Conservation (phyloP, 2,888 invertebrate genomes). For the Brenthis hecate region DNA sequence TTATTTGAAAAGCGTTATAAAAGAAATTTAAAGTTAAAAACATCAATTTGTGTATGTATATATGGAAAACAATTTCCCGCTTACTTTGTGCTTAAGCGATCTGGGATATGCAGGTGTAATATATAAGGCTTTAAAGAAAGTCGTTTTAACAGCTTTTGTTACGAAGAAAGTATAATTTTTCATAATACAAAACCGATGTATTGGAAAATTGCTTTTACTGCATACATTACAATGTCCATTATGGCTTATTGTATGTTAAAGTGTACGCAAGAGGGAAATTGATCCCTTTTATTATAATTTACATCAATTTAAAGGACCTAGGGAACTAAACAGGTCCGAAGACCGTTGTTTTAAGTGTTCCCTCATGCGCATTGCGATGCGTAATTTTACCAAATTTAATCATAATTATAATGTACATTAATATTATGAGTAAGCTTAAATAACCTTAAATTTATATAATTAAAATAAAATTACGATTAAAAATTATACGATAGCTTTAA, state of each 20-base stretch:
- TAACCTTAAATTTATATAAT: neutral
- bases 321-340: constrained; percentile 30
- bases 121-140: constrained; percentile 69
- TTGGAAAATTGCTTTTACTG: constrained; percentile 65
- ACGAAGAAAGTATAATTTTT: constrained; percentile 71
- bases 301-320: constrained; percentile 51
- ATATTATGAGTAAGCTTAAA: neutral
- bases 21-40: constrained; percentile 3
- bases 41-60: constrained; percentile 25
- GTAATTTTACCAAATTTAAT: constrained; percentile 11
- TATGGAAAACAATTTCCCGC: constrained; percentile 73
- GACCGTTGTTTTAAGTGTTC: constrained; percentile 22
- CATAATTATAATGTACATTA: neutral
- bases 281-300: constrained; percentile 59
- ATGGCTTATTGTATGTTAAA: constrained; percentile 55
- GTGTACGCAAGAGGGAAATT: constrained; percentile 53
- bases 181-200: constrained; percentile 53
- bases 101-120: constrained; percentile 65
- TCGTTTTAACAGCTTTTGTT: constrained; percentile 72
- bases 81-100: constrained; percentile 70
- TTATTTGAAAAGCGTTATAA: too few relatives aligned
- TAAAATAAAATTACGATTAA: too few relatives aligned
- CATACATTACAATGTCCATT: constrained; percentile 55
- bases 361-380: constrained; percentile 7
- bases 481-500: too few relatives aligned